A percentile compares a stretch with the other conserved stretches of the same genome.
phyloP scores from a whole-genome alignment of 2,113 vertebrate genomes.

The Vireo altiloquus region DNA sequence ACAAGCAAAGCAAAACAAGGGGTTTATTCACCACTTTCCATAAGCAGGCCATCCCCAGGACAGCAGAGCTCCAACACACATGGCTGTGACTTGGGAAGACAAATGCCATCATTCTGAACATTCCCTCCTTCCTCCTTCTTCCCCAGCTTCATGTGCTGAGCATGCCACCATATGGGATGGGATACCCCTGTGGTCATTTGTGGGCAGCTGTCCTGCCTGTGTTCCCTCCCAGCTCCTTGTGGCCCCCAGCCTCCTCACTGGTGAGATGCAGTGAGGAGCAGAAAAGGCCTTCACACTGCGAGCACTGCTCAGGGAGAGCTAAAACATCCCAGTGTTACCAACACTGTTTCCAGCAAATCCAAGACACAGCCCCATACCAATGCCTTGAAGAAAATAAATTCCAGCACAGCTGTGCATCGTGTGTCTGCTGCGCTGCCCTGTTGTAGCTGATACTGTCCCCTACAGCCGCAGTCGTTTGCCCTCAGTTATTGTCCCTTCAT shows the following conservation, averaged over 20 bases:
- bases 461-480: neutral
- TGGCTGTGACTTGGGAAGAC: neutral
- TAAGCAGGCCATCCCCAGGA: neutral
- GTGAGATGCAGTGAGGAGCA: neutral
- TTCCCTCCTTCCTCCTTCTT: neutral
- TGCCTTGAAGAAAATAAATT: neutral
- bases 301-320: neutral
- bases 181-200: fast-evolving
- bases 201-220: neutral
- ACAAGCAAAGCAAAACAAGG: neutral
- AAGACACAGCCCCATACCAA: neutral
- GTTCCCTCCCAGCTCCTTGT: neutral
- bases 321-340: neutral
- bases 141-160: neutral
- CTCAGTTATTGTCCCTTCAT: neutral
- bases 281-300: neutral
- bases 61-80: neutral
- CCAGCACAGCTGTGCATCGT: neutral
- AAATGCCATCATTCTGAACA: neutral
- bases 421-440: neutral
- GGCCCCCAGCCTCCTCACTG: fast-evolving
- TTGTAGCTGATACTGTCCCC: neutral
- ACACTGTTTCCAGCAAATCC: neutral
- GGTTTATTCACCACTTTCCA: neutral
- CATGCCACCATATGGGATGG: no score